A percentile compares a stretch with the other conserved stretches of the same genome.
Evolutionary conservation across 2,797 vertebrate genomes (phyloP).

Genomic region (Brachyrhaphis roseni): DNA sequence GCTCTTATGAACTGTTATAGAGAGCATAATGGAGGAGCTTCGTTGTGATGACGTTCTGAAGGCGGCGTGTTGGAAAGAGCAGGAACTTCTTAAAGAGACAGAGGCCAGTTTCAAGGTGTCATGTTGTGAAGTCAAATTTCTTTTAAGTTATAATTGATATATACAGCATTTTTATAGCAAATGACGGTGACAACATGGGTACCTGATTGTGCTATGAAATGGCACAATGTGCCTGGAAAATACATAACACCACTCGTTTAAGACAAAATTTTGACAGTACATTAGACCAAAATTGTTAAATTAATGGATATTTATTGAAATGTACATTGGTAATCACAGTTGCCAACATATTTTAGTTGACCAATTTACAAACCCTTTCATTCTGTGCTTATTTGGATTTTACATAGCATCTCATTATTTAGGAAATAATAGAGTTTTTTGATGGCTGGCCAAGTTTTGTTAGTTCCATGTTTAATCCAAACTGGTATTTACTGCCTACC

Average conservation of each 20-base stretch:
- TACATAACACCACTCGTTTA: not conserved
- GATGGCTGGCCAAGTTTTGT: not conserved
- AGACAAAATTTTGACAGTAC: not conserved
- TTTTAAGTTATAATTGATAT: too few relatives aligned
- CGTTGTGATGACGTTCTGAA: too few relatives aligned
- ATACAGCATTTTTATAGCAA: too few relatives aligned
- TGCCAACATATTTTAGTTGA: not conserved
- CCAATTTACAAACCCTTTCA: not conserved
- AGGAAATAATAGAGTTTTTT: not conserved
- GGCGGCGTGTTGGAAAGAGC: too few relatives aligned
- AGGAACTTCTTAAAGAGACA: too few relatives aligned
- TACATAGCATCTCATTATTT: not conserved
- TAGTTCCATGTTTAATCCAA: not conserved
- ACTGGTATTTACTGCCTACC: conserved; percentile 2
- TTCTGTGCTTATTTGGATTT: not conserved
- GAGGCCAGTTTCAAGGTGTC: too few relatives aligned
- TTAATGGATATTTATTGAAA: not conserved
- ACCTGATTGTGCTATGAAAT: too few relatives aligned
- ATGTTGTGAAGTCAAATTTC: too few relatives aligned
- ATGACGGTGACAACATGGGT: too few relatives aligned
- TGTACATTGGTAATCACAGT: not conserved
- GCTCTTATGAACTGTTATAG: too few relatives aligned
- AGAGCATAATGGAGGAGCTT: too few relatives aligned
- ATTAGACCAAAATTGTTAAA: not conserved
- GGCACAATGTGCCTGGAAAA: too few relatives aligned